Evolutionary conservation across 2,113 vertebrate genomes (phyloP), one percentile per base, ranked within the genome.

Genomic region (Muntiacus reevesi): DNA sequence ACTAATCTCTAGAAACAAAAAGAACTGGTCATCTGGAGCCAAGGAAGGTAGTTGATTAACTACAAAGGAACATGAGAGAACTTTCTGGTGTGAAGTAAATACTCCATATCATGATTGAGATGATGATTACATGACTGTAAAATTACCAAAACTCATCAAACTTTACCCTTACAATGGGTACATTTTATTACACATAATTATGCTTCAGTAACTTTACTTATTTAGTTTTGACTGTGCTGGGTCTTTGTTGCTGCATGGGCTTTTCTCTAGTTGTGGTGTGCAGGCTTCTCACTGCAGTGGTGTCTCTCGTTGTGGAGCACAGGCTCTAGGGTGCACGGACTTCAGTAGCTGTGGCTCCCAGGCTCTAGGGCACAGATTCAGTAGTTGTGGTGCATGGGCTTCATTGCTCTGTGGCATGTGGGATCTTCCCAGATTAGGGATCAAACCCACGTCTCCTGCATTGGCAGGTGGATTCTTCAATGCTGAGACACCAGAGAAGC

Each of bases 291-390:
- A 10, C 23, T 71, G 67, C 19, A 40, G 67, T 12, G 67, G 19
- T 19, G 12, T 40, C n/a, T 40, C 67, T 40, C 0, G 0, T 71
- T 36, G 9, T 71, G 67, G 67, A 40, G 2, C 67, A 23, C 0
- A 0, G 67, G 67, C 67, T 71, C 67, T 40, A 6, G 67, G 67
- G n/a, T 21, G 4, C 67, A 36, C 0, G 0, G 64, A 33, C 64
- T 67, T 71, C 5, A 36, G n/a, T 36, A 40, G 19, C 67, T n/a
- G n/a, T 40, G n/a, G 67, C n/a, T 71, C n/a, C n/a, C 33, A n/a
- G 62, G 33, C 33, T 67, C 64, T 36, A 36, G 64, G 64, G 33
- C 33, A 40, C n/a, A 40, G 10, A 23, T n/a, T 71, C 19, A 40
- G 67, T 40, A 71, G 67, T 12, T 71, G 67, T 12, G 19, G 67